Percentiles rank a stretch among this genome's conserved stretches.
These are phyloP conservation scores for Drosophila fulvimacula DNA, from an alignment of 2,888 invertebrate species.

Conservation along the genomic window DNA sequence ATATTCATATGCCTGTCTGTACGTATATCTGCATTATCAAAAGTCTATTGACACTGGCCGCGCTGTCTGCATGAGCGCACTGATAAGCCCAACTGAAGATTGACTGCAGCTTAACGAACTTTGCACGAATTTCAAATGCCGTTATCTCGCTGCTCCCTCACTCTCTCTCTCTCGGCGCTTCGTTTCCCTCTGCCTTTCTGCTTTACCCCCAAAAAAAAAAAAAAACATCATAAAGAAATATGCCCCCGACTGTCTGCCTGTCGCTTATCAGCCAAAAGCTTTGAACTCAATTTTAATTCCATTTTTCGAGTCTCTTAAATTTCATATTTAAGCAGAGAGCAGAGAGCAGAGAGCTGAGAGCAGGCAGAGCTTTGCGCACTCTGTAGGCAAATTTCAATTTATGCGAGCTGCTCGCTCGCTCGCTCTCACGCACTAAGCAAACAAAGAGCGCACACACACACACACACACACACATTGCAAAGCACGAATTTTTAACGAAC, in stretches of 20 bases:
- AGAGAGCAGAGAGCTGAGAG: conserved; percentile 1
- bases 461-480: neutral
- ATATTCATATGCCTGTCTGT: neutral
- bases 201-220: conserved; percentile 2
- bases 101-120: conserved; percentile 53
- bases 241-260: neutral
- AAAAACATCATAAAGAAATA: neutral
- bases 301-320: conserved; percentile 37
- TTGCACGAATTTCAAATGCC: conserved; percentile 50
- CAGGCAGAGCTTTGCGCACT: conserved; percentile 10
- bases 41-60: conserved; percentile 73
- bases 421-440: conserved; percentile 11
- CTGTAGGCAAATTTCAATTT: conserved; percentile 41
- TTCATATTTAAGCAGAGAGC: conserved; percentile 15
- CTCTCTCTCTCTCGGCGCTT: neutral
- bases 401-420: conserved; percentile 28
- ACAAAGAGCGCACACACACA: conserved; percentile 15
- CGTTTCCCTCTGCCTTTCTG: neutral
- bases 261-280: conserved; percentile 21
- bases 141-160: conserved; percentile 7
- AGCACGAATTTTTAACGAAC: conserved; percentile 33
- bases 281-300: conserved; percentile 1
- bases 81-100: conserved; percentile 60
- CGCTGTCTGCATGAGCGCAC: conserved; percentile 65
- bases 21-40: conserved; percentile 43